Evolutionary conservation across 2,113 vertebrate genomes (phyloP).

Genomic region (Hemibates koningsi): DNA sequence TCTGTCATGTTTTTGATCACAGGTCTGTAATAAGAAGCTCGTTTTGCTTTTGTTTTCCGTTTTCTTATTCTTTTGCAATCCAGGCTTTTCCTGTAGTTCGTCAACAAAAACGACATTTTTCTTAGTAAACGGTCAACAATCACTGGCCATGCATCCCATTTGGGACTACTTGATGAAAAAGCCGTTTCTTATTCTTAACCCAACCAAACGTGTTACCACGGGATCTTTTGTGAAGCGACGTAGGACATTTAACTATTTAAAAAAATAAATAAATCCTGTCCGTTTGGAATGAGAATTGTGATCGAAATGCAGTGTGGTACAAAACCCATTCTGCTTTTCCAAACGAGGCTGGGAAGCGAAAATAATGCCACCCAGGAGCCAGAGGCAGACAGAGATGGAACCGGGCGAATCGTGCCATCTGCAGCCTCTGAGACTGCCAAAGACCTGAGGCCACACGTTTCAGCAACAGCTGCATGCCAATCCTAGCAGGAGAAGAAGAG

Average conservation of each 20-base stretch:
- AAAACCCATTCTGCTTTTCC: not conserved
- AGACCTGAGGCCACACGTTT: not conserved
- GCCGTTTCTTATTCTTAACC: not conserved
- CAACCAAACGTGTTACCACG: not conserved
- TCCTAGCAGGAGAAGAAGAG: not conserved
- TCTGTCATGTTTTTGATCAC: not conserved
- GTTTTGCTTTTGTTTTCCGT: not conserved
- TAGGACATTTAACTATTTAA: not conserved
- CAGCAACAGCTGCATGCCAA: not conserved
- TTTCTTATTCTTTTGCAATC: not conserved
- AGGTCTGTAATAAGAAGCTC: not conserved
- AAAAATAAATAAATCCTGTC: not conserved
- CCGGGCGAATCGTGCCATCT: not conserved
- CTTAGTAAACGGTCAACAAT: not conserved
- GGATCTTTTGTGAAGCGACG: not conserved
- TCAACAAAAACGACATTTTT: not conserved
- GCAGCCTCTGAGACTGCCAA: not conserved
- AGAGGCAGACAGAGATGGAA: not conserved
- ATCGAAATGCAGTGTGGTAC: not conserved
- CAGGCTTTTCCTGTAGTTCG: not conserved
- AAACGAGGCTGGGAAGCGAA: not conserved
- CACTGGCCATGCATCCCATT: not conserved
- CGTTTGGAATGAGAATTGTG: accelerated
- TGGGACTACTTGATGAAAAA: not conserved
- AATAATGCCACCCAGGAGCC: not conserved